Evolutionary conservation across 2,113 vertebrate species (phyloP).

Genomic region (Collichthys lucidus): DNA sequence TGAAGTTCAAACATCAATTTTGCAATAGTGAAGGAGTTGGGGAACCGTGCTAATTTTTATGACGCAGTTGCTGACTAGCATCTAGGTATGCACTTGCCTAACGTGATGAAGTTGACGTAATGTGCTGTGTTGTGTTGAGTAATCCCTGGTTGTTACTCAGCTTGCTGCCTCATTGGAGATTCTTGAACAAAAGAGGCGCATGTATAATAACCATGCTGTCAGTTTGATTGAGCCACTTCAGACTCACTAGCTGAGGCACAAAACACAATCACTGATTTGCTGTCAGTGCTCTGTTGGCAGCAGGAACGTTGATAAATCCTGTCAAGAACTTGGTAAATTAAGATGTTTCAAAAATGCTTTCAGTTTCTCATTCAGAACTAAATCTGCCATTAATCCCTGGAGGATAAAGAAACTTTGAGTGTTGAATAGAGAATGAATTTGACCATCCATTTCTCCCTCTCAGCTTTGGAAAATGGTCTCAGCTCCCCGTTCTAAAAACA

Average conservation of each 20-base stretch:
- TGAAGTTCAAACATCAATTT: constrained; percentile 59
- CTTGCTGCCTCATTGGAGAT: constrained; percentile 59
- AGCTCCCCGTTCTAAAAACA: constrained; percentile 49
- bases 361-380: constrained; percentile 61
- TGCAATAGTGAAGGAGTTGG: constrained; percentile 48
- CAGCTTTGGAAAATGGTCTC: constrained; percentile 35
- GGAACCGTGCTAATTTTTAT: constrained; percentile 41
- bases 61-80: constrained; percentile 64
- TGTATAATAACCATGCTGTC: constrained; percentile 59
- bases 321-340: constrained; percentile 71
- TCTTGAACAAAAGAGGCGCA: constrained; percentile 55
- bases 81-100: constrained; percentile 53
- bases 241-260: constrained; percentile 53
- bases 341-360: constrained; percentile 68
- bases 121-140: constrained; percentile 59
- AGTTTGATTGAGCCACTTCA: constrained; percentile 69
- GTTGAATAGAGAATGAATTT: constrained; percentile 68
- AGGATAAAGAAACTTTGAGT: constrained; percentile 62
- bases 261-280: constrained; percentile 61
- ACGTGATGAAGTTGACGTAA: constrained; percentile 59
- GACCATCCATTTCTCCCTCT: constrained; percentile 54
- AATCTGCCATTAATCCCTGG: constrained; percentile 68
- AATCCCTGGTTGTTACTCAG: constrained; percentile 65
- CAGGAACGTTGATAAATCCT: constrained; percentile 55
- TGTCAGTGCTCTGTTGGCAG: constrained; percentile 61